These are phyloP conservation scores for Centrocercus urophasianus DNA, from an alignment of 2,113 vertebrate genomes.

Conservation along the genomic window DNA sequence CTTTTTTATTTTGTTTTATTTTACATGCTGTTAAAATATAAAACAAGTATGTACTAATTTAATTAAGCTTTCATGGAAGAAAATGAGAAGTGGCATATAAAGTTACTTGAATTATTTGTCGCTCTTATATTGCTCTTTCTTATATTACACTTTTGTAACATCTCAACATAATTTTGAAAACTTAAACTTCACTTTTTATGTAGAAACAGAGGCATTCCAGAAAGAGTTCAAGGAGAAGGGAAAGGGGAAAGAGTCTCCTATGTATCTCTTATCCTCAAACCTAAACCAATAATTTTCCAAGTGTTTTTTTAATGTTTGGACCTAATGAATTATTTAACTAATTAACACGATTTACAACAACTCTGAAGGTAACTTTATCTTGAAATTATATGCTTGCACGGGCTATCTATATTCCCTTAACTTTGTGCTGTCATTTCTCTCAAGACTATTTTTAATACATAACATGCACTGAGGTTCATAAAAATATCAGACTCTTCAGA, in stretches of 20 bases:
- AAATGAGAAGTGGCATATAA: neutral
- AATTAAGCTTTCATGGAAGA: neutral
- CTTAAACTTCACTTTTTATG: neutral
- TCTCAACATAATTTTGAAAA: conserved; percentile 16
- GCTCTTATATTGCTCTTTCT: neutral
- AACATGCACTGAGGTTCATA: neutral
- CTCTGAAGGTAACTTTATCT: neutral
- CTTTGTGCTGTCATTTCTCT: neutral
- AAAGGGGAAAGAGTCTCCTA: neutral
- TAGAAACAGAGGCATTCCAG: no score
- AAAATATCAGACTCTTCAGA: neutral
- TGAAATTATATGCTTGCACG: neutral
- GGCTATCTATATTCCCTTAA: neutral
- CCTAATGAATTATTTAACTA: neutral
- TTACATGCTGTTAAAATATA: neutral
- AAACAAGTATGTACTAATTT: neutral
- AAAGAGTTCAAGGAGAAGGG: no score
- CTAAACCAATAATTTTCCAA: neutral
- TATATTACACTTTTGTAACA: neutral
- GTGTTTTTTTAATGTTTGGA: neutral
- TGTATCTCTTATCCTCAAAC: neutral
- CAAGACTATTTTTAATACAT: neutral
- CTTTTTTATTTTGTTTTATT: neutral
- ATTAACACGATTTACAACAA: neutral
- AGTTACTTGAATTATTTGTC: neutral